phyloP scores from a whole-genome alignment of 2,797 vertebrate genomes.

The Tragopan temminckii region DNA sequence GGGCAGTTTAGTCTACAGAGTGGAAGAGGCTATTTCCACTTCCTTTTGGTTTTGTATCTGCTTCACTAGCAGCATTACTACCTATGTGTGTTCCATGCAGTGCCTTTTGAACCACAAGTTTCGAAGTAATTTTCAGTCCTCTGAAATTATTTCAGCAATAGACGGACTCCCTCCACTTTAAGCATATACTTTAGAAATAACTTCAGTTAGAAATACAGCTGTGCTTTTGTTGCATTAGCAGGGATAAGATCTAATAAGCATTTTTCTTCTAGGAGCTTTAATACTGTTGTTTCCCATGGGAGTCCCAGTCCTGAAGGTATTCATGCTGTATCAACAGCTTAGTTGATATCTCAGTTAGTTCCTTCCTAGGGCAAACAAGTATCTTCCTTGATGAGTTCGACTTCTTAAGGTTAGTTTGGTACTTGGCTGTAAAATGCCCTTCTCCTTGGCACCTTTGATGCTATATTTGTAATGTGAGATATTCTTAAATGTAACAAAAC shows the following conservation, averaged over 20 bases:
- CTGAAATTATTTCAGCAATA: neutral
- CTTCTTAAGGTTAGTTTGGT: neutral
- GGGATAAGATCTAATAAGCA: neutral
- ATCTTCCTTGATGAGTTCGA: neutral
- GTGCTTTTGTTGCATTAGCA: neutral
- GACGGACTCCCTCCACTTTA: neutral
- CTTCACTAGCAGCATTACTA: neutral
- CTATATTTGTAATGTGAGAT: neutral
- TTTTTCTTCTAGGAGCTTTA: neutral
- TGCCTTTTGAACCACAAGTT: neutral
- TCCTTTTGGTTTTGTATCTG: neutral
- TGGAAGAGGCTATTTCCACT: conserved; percentile 49
- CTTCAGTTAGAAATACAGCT: neutral
- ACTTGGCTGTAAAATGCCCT: neutral
- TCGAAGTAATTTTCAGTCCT: neutral
- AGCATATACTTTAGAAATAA: neutral
- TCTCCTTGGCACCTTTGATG: neutral
- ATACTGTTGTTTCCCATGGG: neutral
- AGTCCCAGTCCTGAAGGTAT: neutral
- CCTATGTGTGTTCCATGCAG: neutral
- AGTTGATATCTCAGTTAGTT: neutral
- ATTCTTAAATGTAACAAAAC: neutral
- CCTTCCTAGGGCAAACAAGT: neutral
- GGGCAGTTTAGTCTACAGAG: conserved; percentile 57
- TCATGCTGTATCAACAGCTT: rapidly evolving